These are phyloP conservation scores for Lophotriccus pileatus DNA, from an alignment of 2,797 vertebrate genomes.

Conservation along the genomic window DNA sequence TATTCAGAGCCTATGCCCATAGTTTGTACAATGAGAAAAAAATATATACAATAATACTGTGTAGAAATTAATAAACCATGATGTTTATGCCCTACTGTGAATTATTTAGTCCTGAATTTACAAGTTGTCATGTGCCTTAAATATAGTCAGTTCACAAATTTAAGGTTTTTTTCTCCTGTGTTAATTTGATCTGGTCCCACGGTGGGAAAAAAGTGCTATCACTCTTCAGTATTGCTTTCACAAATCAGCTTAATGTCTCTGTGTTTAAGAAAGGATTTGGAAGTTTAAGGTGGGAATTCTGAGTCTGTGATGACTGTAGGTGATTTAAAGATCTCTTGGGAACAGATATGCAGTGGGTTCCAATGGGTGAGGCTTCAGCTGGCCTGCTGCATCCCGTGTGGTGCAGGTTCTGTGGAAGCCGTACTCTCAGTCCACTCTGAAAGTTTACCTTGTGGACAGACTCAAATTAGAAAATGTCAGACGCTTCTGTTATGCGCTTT, in stretches of 20 bases:
- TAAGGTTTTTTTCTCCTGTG: neutral
- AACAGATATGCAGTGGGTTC: neutral
- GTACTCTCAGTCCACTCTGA: rapidly evolving
- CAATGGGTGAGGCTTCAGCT: neutral
- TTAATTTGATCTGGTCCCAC: neutral
- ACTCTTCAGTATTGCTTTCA: neutral
- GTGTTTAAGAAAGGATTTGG: neutral
- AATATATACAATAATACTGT: neutral
- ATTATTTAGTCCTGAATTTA: slow-evolving; percentile 46
- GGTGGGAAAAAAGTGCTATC: neutral
- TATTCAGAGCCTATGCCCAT: neutral
- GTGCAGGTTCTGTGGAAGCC: neutral
- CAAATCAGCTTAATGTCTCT: neutral
- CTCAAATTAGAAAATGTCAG: neutral
- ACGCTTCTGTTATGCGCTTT: neutral
- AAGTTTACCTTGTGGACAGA: neutral
- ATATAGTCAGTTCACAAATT: neutral
- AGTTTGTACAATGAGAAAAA: neutral
- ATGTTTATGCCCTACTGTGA: neutral
- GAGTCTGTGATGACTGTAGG: neutral
- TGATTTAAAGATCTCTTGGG: neutral
- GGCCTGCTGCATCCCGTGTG: rapidly evolving
- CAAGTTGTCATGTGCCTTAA: neutral
- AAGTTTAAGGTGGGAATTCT: neutral
- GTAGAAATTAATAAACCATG: neutral